Conservation (phyloP, 2,797 vertebrate species). For the Paramormyrops hopkinsi region DNA sequence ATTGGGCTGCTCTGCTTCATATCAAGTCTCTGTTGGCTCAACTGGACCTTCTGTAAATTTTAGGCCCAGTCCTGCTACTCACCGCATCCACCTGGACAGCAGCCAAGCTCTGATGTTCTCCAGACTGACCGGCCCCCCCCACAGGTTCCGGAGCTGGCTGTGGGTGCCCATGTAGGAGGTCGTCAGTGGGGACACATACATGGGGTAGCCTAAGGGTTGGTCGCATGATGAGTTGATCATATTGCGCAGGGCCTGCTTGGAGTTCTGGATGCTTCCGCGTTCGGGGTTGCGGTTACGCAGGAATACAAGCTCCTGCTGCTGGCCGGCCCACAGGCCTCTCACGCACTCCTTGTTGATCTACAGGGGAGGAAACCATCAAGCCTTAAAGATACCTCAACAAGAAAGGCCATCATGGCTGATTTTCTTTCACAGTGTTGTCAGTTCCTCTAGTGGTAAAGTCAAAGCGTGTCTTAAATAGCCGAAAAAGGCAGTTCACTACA, state of each 20-base stretch:
- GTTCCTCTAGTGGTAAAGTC: not conserved
- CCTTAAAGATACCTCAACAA: not conserved
- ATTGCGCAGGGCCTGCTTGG: slow-evolving; percentile 90
- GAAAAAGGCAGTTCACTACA: not conserved
- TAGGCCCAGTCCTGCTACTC: slow-evolving; percentile 39
- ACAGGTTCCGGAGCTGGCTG: slow-evolving; percentile 75
- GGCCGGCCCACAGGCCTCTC: slow-evolving; percentile 91
- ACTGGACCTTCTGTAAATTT: too few relatives aligned
- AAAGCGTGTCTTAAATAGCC: not conserved
- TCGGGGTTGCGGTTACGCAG: slow-evolving; percentile 92
- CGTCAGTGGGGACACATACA: slow-evolving; percentile 92
- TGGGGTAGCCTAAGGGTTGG: slow-evolving; percentile 95
- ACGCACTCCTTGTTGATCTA: slow-evolving; percentile 97
- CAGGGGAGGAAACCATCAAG: not conserved
- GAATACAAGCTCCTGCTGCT: slow-evolving; percentile 94
- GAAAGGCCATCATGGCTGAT: not conserved
- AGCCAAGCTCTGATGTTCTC: slow-evolving; percentile 80
- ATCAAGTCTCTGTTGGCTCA: not conserved
- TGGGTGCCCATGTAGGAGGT: slow-evolving; percentile 91
- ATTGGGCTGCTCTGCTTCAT: not conserved
- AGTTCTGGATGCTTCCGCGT: slow-evolving; percentile 97
- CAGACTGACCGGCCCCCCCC: slow-evolving; percentile 79
- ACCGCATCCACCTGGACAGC: slow-evolving; percentile 87
- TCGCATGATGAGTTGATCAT: slow-evolving; percentile 96
- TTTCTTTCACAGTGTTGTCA: not conserved